Base-by-base conservation (phyloP, 2,888 invertebrate genomes). In the Spodoptera littoralis region DNA sequence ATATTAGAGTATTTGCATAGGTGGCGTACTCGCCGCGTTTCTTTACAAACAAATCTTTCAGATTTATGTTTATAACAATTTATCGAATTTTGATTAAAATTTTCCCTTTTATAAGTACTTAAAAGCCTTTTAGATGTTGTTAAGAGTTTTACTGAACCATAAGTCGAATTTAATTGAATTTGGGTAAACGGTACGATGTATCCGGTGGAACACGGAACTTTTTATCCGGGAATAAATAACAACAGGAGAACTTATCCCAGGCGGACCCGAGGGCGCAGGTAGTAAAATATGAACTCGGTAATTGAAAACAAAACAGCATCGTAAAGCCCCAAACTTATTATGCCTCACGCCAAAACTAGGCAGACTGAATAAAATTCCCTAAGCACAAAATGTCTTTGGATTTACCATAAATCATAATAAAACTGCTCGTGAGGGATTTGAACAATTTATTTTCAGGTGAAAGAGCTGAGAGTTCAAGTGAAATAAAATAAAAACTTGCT, bases 381-480 rank as follows among this genome's bases (percentile, higher is more conserved):
- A 57, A 71, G 57, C 62, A 55, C 71, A 46, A 63, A 65, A 70
- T 78, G 71, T 79, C 67, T 68, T 64, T 66, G 57, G 64, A 66
- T 79, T 76, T 72, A 64, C 64, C 69, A 79, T 78, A 76, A 79
- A 79, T 79, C 79, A 79, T 77, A 77, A 76, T 78, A 78, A 77
- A 73, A 79, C 69, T 72, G 74, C 77, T 72, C 77, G 74, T 79
- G 77, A 76, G 77, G 79, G 77, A 79, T 79, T 67, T 47, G 58
- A 64, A 79, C 77, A 78, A 74, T 79, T 79, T 77, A 77, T 77
- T 71, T 79, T 72, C 66, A 74, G 79, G 62, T 79, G 58, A 64
- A 79, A 74, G 57, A 74, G 47, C 65, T 46, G 46, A 65, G 71
- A 76, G 61, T 73, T 76, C 59, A 57, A 76, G 65, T 66, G 48